These are phyloP conservation scores for Turritopsis rubra DNA, from an alignment of 30 jellyfish, hydroid and myxozoan species.

Conservation along the genomic window DNA sequence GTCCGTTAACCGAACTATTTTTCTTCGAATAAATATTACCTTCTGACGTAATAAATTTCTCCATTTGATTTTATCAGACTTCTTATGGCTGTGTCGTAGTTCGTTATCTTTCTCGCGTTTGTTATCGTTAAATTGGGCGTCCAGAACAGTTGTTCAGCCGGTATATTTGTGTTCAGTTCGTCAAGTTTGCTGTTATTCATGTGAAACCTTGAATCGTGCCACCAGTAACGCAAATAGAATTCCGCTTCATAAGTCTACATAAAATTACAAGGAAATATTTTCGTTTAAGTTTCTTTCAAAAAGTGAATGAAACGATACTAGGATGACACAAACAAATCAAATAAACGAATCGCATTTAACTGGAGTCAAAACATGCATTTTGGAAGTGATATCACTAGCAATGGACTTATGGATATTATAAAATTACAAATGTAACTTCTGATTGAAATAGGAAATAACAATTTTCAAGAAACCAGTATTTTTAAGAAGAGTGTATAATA, in stretches of 20 bases:
- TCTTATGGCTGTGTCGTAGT: background rate
- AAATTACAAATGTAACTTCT: too few relatives aligned
- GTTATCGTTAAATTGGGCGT: background rate
- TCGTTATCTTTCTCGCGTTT: background rate
- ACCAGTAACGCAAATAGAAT: slow-evolving; percentile 14
- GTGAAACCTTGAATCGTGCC: background rate
- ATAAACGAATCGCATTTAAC: too few relatives aligned
- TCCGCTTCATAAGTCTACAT: slow-evolving; percentile 1
- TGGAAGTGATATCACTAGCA: too few relatives aligned
- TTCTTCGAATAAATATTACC: background rate
- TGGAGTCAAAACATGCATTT: too few relatives aligned
- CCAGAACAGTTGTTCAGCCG: background rate
- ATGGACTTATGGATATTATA: too few relatives aligned
- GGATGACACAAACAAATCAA: too few relatives aligned
- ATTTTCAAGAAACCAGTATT: too few relatives aligned
- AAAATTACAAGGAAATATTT: background rate
- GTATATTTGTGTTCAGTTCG: background rate
- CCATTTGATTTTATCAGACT: background rate
- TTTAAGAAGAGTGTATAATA: too few relatives aligned
- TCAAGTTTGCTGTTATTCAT: background rate
- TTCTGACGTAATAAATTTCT: background rate
- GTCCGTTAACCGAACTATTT: too few relatives aligned
- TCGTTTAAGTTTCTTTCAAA: background rate
- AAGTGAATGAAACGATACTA: too few relatives aligned
- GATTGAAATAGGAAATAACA: too few relatives aligned